Conservation (phyloP, 2,797 vertebrate species). For the Phataginus tricuspis region DNA sequence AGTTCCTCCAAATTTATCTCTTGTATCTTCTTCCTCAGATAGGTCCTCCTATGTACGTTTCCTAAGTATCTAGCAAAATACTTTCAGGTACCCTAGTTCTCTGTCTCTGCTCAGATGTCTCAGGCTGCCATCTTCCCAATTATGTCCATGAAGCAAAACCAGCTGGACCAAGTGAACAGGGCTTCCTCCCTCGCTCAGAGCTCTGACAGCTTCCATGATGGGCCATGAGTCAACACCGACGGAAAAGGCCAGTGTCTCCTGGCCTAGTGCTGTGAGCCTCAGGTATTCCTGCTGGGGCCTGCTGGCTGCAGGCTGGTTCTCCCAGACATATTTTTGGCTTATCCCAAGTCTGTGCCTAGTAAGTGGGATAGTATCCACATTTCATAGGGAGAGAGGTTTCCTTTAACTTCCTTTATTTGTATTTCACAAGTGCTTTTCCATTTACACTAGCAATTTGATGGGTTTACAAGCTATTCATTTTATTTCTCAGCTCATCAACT, state of each 20-base stretch:
- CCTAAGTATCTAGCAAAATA: not conserved
- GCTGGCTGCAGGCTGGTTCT: not conserved
- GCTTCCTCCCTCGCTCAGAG: not conserved
- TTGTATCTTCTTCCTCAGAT: not conserved
- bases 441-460: not conserved
- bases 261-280: not conserved
- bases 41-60: not conserved
- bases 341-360: not conserved
- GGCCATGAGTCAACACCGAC: rapidly evolving
- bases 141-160: not conserved
- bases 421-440: not conserved
- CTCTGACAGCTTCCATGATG: not conserved
- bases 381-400: not conserved
- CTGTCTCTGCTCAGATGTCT: not conserved
- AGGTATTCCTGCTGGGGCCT: not conserved
- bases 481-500: not conserved
- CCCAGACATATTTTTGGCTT: not conserved
- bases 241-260: not conserved
- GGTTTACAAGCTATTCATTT: not conserved
- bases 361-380: not conserved
- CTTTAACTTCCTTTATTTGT: not conserved
- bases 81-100: not conserved
- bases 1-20: not conserved
- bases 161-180: not conserved
- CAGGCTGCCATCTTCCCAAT: not conserved